Conservation (phyloP, 2,888 invertebrate genomes). For the Apodemia mormo region DNA sequence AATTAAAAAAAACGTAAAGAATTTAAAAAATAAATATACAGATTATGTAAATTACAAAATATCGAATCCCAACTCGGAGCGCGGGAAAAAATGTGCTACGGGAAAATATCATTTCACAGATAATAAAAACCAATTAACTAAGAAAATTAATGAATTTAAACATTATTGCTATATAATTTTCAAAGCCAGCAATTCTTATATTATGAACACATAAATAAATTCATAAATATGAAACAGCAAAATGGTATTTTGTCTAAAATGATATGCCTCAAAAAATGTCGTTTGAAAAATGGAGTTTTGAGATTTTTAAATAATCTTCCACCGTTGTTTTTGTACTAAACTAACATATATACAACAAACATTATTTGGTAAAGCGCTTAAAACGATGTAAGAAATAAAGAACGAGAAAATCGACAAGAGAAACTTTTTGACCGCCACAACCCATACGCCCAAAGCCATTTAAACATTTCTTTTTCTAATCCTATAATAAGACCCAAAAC, state of each 20-base stretch:
- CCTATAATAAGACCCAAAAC: too few relatives aligned
- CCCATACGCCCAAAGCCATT: not conserved
- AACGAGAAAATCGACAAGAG: slow-evolving; percentile 26
- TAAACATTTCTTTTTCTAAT: not conserved
- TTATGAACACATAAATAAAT: slow-evolving; percentile 31
- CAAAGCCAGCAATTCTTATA: slow-evolving; percentile 12
- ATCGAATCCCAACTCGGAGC: slow-evolving; percentile 9
- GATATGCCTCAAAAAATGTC: slow-evolving; percentile 25
- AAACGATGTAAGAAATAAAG: slow-evolving; percentile 37
- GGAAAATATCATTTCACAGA: slow-evolving; percentile 8
- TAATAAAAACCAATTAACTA: slow-evolving; percentile 11
- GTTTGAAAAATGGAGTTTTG: slow-evolving; percentile 29
- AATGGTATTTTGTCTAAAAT: slow-evolving; percentile 31
- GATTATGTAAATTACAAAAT: not conserved
- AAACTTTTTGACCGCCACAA: slow-evolving; percentile 5
- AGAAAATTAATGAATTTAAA: slow-evolving; percentile 2
- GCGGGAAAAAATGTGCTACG: slow-evolving; percentile 11
- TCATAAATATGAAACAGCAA: slow-evolving; percentile 32
- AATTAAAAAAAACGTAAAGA: not conserved
- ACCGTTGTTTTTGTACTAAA: slow-evolving; percentile 77
- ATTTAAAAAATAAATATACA: slow-evolving; percentile 8
- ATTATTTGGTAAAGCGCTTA: slow-evolving; percentile 76
- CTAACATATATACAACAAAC: slow-evolving; percentile 70
- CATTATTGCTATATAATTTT: slow-evolving; percentile 14
- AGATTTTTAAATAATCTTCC: slow-evolving; percentile 50